Conservation (phyloP, 1,140 invertebrate genomes). For the Onthophagus taurus region DNA sequence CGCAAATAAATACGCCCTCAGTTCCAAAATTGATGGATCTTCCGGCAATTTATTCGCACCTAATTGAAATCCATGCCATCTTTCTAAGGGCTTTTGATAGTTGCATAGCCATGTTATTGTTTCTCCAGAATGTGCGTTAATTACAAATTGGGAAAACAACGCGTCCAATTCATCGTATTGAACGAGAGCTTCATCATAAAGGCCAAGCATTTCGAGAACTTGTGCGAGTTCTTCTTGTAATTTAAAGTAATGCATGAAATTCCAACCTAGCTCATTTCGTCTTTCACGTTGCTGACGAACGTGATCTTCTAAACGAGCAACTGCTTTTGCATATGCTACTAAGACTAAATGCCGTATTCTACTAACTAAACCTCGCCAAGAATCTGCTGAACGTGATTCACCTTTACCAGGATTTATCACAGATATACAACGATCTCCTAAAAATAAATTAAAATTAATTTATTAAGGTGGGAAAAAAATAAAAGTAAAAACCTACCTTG, state of each 20-base stretch:
- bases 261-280: conserved; percentile 84
- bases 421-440: conserved; percentile 71
- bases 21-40: conserved; percentile 60
- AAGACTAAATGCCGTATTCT: conserved; percentile 77
- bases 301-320: conserved; percentile 82
- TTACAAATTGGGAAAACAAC: conserved; percentile 91
- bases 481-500: conserved; percentile 49
- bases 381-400: conserved; percentile 80
- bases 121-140: conserved; percentile 81
- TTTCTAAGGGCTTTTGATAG: conserved; percentile 65
- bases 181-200: conserved; percentile 89
- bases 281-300: conserved; percentile 84
- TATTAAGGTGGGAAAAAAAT: background rate
- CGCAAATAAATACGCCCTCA: conserved; percentile 90
- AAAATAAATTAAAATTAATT: background rate
- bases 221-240: conserved; percentile 92
- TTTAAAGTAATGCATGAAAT: conserved; percentile 90
- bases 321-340: conserved; percentile 75
- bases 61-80: conserved; percentile 75
- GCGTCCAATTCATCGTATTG: conserved; percentile 97
- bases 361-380: conserved; percentile 75
- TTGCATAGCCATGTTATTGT: conserved; percentile 69
- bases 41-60: conserved; percentile 33
- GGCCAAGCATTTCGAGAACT: conserved; percentile 86
- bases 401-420: conserved; percentile 83